Conservation (phyloP, 2,113 vertebrate species). For the Saguinus midas region DNA sequence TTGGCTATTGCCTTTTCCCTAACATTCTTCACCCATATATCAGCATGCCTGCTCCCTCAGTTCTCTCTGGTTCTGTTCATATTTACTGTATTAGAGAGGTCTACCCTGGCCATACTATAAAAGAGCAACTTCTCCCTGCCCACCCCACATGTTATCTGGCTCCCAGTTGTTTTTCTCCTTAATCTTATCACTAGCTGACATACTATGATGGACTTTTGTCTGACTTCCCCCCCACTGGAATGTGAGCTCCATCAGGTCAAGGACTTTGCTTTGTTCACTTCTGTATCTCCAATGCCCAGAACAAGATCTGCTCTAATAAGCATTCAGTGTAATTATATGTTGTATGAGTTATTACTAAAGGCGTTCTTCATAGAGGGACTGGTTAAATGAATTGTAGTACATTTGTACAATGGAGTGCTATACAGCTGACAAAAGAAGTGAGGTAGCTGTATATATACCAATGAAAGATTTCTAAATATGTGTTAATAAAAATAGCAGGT, state of each 20-base stretch:
- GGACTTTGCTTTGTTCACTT: conserved; percentile 25
- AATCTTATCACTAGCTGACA: not conserved
- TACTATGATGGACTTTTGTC: not conserved
- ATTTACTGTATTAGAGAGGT: not conserved
- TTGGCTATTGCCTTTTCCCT: not conserved
- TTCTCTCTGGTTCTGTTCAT: not conserved
- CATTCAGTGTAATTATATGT: not conserved
- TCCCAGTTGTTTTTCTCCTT: not conserved
- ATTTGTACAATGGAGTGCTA: not conserved
- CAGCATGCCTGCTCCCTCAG: not conserved
- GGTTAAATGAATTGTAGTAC: conserved; percentile 18
- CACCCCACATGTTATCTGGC: not conserved
- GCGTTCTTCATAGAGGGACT: not conserved
- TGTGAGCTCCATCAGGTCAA: not conserved
- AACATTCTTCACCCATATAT: not conserved
- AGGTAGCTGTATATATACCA: not conserved
- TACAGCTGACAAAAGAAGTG: not conserved
- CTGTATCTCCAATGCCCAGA: not conserved
- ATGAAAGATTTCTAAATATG: not conserved
- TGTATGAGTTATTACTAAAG: not conserved
- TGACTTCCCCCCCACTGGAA: not conserved
- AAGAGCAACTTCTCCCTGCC: not conserved
- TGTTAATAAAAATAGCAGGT: conserved; percentile 22
- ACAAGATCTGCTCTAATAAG: not conserved
- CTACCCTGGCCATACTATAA: not conserved